Base-by-base conservation (phyloP, 1,140 invertebrate genomes). In the Eubasilissa regina region DNA sequence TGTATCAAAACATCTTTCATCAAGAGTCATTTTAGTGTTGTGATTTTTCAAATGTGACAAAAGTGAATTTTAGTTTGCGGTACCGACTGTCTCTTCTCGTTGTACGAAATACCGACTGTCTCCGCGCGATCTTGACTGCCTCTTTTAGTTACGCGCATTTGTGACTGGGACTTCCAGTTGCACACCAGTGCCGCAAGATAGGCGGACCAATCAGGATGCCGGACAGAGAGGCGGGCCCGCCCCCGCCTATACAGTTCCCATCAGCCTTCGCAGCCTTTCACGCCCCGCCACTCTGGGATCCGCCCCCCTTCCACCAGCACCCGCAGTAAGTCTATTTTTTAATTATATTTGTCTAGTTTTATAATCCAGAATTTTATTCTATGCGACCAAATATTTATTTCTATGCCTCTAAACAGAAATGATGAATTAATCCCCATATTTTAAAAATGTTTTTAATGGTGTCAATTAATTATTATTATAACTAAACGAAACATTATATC, bases 261-360 rank as follows among this genome's bases (percentile, higher is more conserved):
- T 92, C 91, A 83, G 91, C 90, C 81, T 93, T 92, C 85, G 91
- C 90, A 81, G 90, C 89, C 53, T 90, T 91, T 81, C 90, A 89
- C 84, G 89, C 89, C 78, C 89, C 92, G 35, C 87, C 79, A 9
- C 21, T 77, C 11, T 81, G 80, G 79, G 87, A 88, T 44, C 86
- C 86, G 9, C 86, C 87, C 43, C 85, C 86, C 11, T 84, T 86
- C n/a, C 80, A 80, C 60, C 82, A 83, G 76, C 85, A 85, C 8
- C 79, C 86, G 6, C 81, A 83, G 81, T 83, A 47, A 83, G 81
- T 80, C 11, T 60, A 66, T 35, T 66, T 43, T 66, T 66, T 3
- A 43, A 35, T 66, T 44, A 12, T 43, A 8, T 66, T 12, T 43
- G 6, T 60, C 10, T 19, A 19, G 13, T 19, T 60, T 15, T 60